Evolutionary conservation across 2,113 vertebrate genomes (phyloP).

Genomic region (Tachysurus fulvidraco): DNA sequence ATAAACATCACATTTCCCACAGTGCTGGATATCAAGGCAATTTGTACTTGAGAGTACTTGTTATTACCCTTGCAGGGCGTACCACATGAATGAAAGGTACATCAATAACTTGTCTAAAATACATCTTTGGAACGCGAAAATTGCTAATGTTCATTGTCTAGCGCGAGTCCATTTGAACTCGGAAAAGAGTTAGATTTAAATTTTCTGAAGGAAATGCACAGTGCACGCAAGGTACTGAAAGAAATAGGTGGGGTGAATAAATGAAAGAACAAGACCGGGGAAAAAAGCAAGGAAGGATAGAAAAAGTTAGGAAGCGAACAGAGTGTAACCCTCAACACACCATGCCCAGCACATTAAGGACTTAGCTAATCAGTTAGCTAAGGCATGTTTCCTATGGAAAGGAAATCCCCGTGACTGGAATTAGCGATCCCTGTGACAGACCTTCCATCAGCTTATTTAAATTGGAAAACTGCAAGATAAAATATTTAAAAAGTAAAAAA

Average conservation of each 20-base stretch:
- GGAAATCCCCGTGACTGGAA: background rate
- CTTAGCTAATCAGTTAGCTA: background rate
- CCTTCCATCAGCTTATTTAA: background rate
- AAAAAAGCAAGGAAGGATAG: background rate
- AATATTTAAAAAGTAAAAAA: background rate
- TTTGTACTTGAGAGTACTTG: slow-evolving; percentile 51
- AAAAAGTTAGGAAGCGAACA: background rate
- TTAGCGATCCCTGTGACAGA: background rate
- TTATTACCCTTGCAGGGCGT: slow-evolving; percentile 41
- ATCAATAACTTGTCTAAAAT: slow-evolving; percentile 49
- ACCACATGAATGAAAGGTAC: slow-evolving; percentile 57
- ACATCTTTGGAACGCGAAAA: slow-evolving; percentile 45
- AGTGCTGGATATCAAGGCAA: slow-evolving; percentile 58
- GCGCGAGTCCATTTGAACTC: slow-evolving; percentile 15
- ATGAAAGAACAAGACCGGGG: background rate
- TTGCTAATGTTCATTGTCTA: slow-evolving; percentile 19
- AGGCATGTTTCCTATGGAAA: background rate
- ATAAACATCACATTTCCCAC: slow-evolving; percentile 23
- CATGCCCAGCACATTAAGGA: background rate
- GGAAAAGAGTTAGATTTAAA: slow-evolving; percentile 39
- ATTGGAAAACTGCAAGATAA: background rate
- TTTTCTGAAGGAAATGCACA: background rate
- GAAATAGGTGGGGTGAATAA: background rate
- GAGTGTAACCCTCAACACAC: background rate
- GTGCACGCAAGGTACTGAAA: background rate